Percentiles rank a stretch among this genome's conserved stretches.
Conservation (phyloP, 2,888 invertebrate species). For the Amblyjoppa proteus region DNA sequence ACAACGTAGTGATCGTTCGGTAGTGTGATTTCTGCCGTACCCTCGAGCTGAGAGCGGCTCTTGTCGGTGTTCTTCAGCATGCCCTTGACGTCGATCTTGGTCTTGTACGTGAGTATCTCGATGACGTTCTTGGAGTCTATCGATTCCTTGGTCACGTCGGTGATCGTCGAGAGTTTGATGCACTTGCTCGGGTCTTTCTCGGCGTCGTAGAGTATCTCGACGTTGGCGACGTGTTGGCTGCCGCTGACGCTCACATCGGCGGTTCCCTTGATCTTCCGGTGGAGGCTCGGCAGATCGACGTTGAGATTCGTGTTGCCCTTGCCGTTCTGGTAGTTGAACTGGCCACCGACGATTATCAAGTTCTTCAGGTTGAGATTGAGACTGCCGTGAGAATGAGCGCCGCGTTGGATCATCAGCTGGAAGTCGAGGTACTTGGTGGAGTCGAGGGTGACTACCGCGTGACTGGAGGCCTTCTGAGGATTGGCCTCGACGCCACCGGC, state of each 20-base stretch:
- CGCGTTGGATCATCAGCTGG: conserved; percentile 85
- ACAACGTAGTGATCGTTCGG: conserved; percentile 86
- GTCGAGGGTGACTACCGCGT: conserved; percentile 86
- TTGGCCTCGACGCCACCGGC: conserved; percentile 86
- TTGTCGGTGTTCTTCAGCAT: conserved; percentile 83
- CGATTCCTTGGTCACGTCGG: conserved; percentile 86
- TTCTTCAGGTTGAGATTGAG: conserved; percentile 88
- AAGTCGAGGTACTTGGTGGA: conserved; percentile 86
- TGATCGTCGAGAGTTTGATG: conserved; percentile 88
- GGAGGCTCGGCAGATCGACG: conserved; percentile 87
- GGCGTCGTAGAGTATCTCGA: conserved; percentile 89
- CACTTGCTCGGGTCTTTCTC: conserved; percentile 90
- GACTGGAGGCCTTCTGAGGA: conserved; percentile 85
- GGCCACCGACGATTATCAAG: conserved; percentile 88
- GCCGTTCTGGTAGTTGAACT: conserved; percentile 88
- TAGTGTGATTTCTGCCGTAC: conserved; percentile 86
- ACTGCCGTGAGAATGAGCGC: conserved; percentile 85
- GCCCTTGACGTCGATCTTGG: conserved; percentile 85
- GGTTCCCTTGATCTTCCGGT: conserved; percentile 82
- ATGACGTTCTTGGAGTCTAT: conserved; percentile 88
- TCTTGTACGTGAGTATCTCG: conserved; percentile 85
- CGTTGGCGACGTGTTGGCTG: conserved; percentile 87
- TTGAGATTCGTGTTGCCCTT: conserved; percentile 88
- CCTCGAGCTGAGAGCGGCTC: conserved; percentile 84
- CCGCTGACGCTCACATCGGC: conserved; percentile 88